phyloP scores from a whole-genome alignment of 92 coral and sea anemone genomes.

The Porites evermanni region DNA sequence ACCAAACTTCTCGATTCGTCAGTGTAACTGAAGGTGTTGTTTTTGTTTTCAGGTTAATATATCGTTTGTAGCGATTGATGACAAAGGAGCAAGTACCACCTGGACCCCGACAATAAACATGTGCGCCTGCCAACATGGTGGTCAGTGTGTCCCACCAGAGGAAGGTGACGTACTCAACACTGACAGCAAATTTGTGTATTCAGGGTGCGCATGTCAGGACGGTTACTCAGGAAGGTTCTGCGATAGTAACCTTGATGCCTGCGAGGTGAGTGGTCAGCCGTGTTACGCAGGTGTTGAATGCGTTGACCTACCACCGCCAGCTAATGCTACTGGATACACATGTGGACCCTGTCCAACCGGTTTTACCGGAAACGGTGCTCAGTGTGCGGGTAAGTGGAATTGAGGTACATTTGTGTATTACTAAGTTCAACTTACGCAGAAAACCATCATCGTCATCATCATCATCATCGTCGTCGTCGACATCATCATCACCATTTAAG shows the following conservation, averaged over 20 bases:
- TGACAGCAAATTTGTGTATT: constrained; percentile 10
- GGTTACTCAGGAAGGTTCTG: constrained; percentile 68
- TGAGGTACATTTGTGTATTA: too few relatives aligned
- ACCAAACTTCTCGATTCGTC: not conserved
- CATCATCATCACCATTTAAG: too few relatives aligned
- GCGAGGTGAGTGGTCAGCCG: constrained; percentile 48
- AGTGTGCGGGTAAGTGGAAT: constrained; percentile 12
- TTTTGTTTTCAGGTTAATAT: not conserved
- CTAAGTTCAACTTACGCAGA: too few relatives aligned
- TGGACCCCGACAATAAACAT: constrained; percentile 45
- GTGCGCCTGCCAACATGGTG: constrained; percentile 60
- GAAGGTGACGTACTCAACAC: constrained; percentile 20
- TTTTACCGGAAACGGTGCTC: constrained; percentile 51
- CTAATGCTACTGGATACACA: constrained; percentile 47
- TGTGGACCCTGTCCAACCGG: constrained; percentile 72
- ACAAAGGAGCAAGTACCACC: not conserved
- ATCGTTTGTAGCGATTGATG: not conserved
- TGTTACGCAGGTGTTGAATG: constrained; percentile 45
- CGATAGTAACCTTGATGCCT: constrained; percentile 61
- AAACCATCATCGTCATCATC: too few relatives aligned
- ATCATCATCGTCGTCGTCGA: too few relatives aligned
- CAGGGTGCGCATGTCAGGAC: constrained; percentile 52
- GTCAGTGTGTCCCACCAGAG: constrained; percentile 48
- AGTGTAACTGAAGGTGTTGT: not conserved
- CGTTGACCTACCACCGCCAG: not conserved